Percentiles rank a stretch among this genome's conserved stretches.
Conservation (phyloP, 2,113 vertebrate species). For the Cyprinodon variegatus region DNA sequence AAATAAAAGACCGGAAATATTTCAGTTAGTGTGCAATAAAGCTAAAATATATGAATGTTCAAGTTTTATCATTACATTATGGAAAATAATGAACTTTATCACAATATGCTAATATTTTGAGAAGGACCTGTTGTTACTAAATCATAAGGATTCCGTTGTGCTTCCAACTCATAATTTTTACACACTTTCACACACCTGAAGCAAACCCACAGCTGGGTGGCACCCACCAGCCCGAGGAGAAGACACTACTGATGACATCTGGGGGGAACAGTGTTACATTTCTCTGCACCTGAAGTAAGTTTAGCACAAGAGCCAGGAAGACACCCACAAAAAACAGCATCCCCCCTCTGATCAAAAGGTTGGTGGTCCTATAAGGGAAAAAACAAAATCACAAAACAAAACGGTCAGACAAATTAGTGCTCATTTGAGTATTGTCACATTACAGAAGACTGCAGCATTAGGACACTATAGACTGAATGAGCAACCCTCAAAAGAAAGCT, state of each 20-base stretch:
- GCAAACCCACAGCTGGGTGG: constrained; percentile 93
- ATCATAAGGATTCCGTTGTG: not conserved
- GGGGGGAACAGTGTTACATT: constrained; percentile 97
- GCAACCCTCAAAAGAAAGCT: not conserved
- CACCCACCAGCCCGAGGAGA: constrained; percentile 96
- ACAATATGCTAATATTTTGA: too few relatives aligned
- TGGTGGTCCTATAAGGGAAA: constrained; percentile 74
- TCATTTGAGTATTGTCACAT: too few relatives aligned
- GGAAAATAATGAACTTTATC: too few relatives aligned
- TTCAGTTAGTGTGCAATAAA: too few relatives aligned
- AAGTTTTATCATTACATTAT: too few relatives aligned
- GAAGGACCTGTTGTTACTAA: not conserved
- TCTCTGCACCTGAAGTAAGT: constrained; percentile 95
- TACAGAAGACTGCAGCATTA: not conserved
- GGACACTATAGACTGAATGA: not conserved
- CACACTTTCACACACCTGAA: constrained; percentile 80
- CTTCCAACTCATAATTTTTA: not conserved
- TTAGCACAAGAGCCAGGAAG: constrained; percentile 92
- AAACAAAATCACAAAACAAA: not conserved
- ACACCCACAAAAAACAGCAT: constrained; percentile 93
- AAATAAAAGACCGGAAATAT: too few relatives aligned
- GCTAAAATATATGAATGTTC: too few relatives aligned
- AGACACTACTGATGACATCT: constrained; percentile 93
- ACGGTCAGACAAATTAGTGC: not conserved
- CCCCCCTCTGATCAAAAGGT: constrained; percentile 87